Evolutionary conservation across 2,797 vertebrate genomes (phyloP).

Genomic region (Cossypha niveicapilla): DNA sequence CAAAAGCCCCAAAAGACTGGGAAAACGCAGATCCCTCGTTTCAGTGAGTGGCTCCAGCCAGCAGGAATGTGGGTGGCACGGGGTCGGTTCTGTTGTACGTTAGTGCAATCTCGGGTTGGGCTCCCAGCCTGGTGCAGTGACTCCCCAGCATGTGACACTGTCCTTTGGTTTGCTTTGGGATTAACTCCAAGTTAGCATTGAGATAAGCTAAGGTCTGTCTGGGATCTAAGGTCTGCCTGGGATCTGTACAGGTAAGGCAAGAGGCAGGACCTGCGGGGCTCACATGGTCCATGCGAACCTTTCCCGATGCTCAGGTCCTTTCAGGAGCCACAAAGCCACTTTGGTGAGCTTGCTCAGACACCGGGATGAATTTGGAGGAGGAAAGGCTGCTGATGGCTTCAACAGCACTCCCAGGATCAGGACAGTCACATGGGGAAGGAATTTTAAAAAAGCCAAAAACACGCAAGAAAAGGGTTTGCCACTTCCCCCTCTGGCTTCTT

Average conservation of each 20-base stretch:
- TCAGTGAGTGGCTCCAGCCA: slow-evolving; percentile 48
- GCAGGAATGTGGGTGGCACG: slow-evolving; percentile 49
- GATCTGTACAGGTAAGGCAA: slow-evolving; percentile 79
- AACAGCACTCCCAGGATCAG: background rate
- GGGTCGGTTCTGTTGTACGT: slow-evolving; percentile 43
- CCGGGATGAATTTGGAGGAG: background rate
- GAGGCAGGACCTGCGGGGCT: slow-evolving; percentile 71
- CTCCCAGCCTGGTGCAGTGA: slow-evolving; percentile 17
- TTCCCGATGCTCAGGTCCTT: slow-evolving; percentile 61
- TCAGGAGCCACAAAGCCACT: slow-evolving; percentile 41
- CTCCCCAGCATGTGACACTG: slow-evolving; percentile 17
- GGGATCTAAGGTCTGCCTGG: background rate
- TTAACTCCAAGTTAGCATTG: slow-evolving; percentile 54
- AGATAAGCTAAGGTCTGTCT: slow-evolving; percentile 68
- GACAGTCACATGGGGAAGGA: background rate
- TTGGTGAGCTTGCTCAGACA: background rate
- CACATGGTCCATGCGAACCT: slow-evolving; percentile 34
- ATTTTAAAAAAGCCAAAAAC: background rate
- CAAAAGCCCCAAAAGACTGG: background rate
- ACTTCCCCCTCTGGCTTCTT: background rate
- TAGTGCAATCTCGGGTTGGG: slow-evolving; percentile 76
- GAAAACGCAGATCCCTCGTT: slow-evolving; percentile 29
- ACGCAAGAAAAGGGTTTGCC: background rate
- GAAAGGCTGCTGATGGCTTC: background rate
- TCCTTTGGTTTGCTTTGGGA: slow-evolving; percentile 80